Conservation (phyloP, 2,113 vertebrate species). For the Symphodus melops region DNA sequence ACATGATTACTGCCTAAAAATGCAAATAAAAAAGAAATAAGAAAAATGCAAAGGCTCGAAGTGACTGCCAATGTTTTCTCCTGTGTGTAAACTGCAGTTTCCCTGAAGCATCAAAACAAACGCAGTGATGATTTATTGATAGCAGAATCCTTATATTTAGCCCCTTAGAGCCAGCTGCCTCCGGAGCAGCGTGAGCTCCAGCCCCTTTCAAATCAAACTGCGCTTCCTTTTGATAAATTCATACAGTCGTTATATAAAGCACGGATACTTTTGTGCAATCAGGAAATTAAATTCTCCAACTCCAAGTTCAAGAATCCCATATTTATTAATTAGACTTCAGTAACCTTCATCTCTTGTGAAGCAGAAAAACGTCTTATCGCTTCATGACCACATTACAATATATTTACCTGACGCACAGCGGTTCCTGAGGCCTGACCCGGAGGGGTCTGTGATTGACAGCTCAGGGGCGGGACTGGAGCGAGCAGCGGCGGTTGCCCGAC, state of each 20-base stretch:
- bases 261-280: slow-evolving; percentile 8
- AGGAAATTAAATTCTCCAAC: not conserved
- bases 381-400: not conserved
- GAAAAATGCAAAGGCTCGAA: not conserved
- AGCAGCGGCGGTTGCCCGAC: slow-evolving; percentile 85
- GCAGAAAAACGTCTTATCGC: not conserved
- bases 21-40: too few species aligned
- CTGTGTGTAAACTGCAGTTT: slow-evolving; percentile 5
- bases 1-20: too few species aligned
- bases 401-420: slow-evolving; percentile 67
- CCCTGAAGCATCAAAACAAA: not conserved
- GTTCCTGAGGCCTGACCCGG: slow-evolving; percentile 53
- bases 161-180: slow-evolving; percentile 10
- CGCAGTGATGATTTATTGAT: not conserved
- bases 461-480: slow-evolving; percentile 80
- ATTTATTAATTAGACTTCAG: not conserved
- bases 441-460: slow-evolving; percentile 81
- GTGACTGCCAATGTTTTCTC: not conserved
- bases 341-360: not conserved
- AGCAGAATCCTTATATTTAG: not conserved
- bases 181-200: not conserved
- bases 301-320: not conserved
- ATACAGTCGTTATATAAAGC: not conserved
- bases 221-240: not conserved
- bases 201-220: not conserved